phyloP scores from a whole-genome alignment of 1,140 invertebrate genomes.

The Thrips palmi region DNA sequence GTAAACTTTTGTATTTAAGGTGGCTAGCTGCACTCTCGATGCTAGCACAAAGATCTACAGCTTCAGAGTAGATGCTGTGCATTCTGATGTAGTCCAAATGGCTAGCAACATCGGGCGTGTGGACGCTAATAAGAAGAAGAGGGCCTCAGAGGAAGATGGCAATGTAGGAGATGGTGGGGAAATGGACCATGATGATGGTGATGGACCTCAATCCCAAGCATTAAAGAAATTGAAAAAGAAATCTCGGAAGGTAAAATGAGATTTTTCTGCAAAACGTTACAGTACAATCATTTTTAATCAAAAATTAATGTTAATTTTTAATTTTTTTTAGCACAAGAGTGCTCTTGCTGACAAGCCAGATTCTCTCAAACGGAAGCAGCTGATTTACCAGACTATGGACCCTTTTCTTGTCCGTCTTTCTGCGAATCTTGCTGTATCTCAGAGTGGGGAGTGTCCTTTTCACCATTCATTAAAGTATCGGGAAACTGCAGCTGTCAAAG shows the following conservation, averaged over 20 bases:
- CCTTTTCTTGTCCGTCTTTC: too few species aligned
- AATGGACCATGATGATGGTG: slow-evolving; percentile 19
- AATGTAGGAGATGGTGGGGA: slow-evolving; percentile 13
- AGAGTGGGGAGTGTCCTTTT: too few species aligned
- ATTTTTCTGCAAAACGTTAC: too few species aligned
- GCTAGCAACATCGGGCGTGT: slow-evolving; percentile 37
- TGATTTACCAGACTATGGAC: too few species aligned
- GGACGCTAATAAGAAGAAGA: slow-evolving; percentile 23
- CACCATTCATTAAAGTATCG: too few species aligned
- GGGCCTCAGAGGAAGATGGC: slow-evolving; percentile 15
- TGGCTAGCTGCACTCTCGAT: slow-evolving; percentile 60
- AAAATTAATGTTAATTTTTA: too few species aligned
- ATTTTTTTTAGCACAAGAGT: too few species aligned
- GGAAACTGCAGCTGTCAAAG: too few species aligned
- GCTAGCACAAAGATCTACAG: slow-evolving; percentile 70
- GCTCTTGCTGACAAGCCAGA: too few species aligned
- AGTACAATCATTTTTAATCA: too few species aligned
- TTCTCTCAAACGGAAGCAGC: too few species aligned
- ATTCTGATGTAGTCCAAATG: slow-evolving; percentile 57
- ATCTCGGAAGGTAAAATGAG: slow-evolving; percentile 3
- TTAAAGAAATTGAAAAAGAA: background rate
- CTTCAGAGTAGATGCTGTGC: slow-evolving; percentile 56
- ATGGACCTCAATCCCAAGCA: slow-evolving; percentile 12
- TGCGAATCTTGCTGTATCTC: too few species aligned
- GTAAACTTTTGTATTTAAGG: slow-evolving; percentile 27